phyloP scores from a whole-genome alignment of 2,888 invertebrate species.

The Platerodrilus igneus region DNA sequence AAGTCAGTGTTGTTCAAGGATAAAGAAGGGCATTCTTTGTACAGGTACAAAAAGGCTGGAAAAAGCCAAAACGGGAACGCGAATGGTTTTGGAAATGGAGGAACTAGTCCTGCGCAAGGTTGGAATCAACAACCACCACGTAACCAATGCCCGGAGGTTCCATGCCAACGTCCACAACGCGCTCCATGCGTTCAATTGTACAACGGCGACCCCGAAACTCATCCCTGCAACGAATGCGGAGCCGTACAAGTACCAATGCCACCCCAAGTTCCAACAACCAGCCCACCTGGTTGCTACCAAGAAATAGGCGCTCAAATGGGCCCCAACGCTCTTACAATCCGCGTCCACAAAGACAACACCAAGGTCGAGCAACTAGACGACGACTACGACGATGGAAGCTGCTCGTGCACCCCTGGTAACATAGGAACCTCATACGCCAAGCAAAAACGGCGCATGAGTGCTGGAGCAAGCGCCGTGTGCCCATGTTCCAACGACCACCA shows the following conservation, averaged over 20 bases:
- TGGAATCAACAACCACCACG: slow-evolving; percentile 6
- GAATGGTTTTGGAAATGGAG: no score
- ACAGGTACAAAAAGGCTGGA: slow-evolving; percentile 43
- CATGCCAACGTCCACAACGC: slow-evolving; percentile 51
- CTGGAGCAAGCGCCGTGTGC: slow-evolving; percentile 1
- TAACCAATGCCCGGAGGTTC: slow-evolving; percentile 14
- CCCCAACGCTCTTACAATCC: slow-evolving; percentile 61
- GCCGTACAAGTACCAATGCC: no score
- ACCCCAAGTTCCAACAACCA: slow-evolving; percentile 24
- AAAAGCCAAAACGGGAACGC: slow-evolving; percentile 22
- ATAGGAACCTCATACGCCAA: slow-evolving; percentile 41
- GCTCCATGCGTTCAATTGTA: slow-evolving; percentile 43
- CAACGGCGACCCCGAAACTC: slow-evolving; percentile 42
- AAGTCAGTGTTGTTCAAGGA: slow-evolving; percentile 48
- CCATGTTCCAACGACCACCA: slow-evolving; percentile 14
- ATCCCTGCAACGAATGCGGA: slow-evolving; percentile 39
- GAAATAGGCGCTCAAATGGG: slow-evolving; percentile 64
- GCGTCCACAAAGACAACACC: slow-evolving; percentile 57
- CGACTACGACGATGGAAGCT: slow-evolving; percentile 49
- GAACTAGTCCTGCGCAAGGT: slow-evolving; percentile 11
- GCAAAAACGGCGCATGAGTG: slow-evolving; percentile 26
- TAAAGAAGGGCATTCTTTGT: slow-evolving; percentile 46
- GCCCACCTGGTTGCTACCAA: slow-evolving; percentile 50
- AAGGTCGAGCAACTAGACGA: slow-evolving; percentile 47
- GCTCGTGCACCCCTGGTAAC: slow-evolving; percentile 30